These are phyloP conservation scores for Spizaetus ornatus DNA, from an alignment of 2,113 vertebrate genomes.

Conservation along the genomic window DNA sequence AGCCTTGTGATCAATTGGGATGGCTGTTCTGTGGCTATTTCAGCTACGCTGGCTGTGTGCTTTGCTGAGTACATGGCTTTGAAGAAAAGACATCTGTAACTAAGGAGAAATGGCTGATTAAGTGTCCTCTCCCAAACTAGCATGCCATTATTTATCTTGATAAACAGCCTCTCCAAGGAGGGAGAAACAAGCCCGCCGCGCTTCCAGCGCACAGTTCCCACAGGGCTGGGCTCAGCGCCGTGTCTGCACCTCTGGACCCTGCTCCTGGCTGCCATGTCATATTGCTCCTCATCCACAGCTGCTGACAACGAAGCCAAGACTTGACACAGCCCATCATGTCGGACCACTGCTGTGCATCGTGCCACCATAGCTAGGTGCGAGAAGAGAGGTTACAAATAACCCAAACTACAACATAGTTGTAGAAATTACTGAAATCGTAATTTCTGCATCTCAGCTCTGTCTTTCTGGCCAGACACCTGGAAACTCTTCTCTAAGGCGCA, in stretches of 20 bases:
- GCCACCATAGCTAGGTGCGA: not conserved
- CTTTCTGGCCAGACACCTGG: not conserved
- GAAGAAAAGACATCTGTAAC: constrained; percentile 35
- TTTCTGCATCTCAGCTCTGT: not conserved
- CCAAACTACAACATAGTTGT: too few species aligned
- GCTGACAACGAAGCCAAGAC: not conserved
- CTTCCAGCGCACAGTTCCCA: not conserved
- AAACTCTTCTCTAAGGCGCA: not conserved
- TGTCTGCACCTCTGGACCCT: not conserved
- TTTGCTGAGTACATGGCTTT: constrained; percentile 24
- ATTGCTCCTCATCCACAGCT: not conserved
- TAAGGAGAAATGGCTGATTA: constrained; percentile 30
- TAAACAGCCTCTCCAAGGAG: not conserved
- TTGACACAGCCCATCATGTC: rapidly evolving
- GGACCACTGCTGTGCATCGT: not conserved
- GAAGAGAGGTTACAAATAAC: not conserved
- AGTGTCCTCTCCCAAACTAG: constrained; percentile 11
- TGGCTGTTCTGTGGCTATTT: not conserved
- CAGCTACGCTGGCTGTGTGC: not conserved
- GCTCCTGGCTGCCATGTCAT: not conserved
- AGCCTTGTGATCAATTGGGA: not conserved
- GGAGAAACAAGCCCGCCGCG: not conserved
- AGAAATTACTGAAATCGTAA: not conserved
- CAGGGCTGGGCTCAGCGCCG: not conserved
- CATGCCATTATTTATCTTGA: constrained; percentile 34